Evolutionary conservation across 1,140 invertebrate species (phyloP).

Genomic region (Rhopalosiphum padi): DNA sequence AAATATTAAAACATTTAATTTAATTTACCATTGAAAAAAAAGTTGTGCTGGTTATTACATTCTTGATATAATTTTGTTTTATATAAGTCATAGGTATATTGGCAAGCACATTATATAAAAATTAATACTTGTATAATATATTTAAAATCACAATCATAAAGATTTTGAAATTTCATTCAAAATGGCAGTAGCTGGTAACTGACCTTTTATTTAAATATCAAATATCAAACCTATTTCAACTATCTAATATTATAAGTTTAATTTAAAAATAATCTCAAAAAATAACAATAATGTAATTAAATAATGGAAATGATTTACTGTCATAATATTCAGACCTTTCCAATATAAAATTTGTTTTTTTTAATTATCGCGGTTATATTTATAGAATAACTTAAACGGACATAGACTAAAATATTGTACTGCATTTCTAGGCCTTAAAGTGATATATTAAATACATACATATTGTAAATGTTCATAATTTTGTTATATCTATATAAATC

Average conservation of each 20-base stretch:
- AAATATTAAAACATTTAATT: not conserved
- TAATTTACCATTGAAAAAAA: not conserved
- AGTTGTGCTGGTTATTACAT: not conserved
- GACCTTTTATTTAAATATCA: not conserved
- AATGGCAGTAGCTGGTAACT: not conserved
- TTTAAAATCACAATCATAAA: not conserved
- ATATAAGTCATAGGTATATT: not conserved
- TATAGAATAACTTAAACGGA: not conserved
- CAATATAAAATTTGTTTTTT: not conserved
- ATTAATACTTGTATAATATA: no score
- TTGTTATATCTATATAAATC: not conserved
- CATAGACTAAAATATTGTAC: not conserved
- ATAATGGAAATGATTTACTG: not conserved
- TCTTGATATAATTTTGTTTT: not conserved
- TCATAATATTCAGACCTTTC: not conserved
- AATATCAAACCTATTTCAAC: not conserved
- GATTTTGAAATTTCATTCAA: not conserved
- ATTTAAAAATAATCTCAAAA: not conserved
- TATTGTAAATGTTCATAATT: not conserved
- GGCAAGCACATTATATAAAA: not conserved
- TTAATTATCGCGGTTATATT: not conserved
- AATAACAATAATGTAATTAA: not conserved
- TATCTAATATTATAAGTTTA: not conserved
- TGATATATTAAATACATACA: not conserved
- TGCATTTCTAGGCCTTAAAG: not conserved